Evolutionary conservation across 2,888 invertebrate genomes (phyloP).

Genomic region (Cetonia aurata): DNA sequence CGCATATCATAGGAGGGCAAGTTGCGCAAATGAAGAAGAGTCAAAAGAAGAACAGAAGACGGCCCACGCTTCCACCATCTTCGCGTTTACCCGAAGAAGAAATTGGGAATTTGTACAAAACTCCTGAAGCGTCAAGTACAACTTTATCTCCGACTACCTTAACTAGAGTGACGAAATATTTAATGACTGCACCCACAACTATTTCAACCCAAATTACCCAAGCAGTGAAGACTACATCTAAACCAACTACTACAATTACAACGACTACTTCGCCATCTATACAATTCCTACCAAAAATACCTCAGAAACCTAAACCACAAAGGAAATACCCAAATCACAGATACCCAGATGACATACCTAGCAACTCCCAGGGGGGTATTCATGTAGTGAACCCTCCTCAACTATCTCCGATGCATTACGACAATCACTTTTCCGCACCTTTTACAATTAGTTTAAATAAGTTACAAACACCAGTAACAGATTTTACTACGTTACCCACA

Average conservation of each 20-base stretch:
- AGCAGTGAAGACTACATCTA: slow-evolving; percentile 3
- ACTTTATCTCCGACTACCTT: slow-evolving; percentile 28
- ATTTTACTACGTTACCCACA: background rate
- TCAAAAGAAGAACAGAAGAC: slow-evolving; percentile 45
- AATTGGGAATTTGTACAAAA: slow-evolving; percentile 10
- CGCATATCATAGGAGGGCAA: slow-evolving; percentile 68
- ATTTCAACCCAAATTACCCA: background rate
- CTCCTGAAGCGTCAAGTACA: slow-evolving; percentile 5
- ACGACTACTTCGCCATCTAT: background rate
- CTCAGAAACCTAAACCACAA: slow-evolving; percentile 43
- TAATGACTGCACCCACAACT: slow-evolving; percentile 18
- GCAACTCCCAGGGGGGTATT: slow-evolving; percentile 43
- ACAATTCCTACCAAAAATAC: slow-evolving; percentile 34
- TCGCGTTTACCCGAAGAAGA: slow-evolving; percentile 31
- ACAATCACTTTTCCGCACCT: slow-evolving; percentile 41
- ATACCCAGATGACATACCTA: slow-evolving; percentile 56
- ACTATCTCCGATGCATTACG: slow-evolving; percentile 29
- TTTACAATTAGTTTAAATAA: slow-evolving; percentile 38
- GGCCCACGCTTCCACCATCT: slow-evolving; percentile 34
- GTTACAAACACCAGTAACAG: slow-evolving; percentile 23
- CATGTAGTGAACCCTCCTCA: slow-evolving; percentile 46
- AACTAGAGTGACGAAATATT: slow-evolving; percentile 20
- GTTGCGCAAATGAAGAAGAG: slow-evolving; percentile 44
- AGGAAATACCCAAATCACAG: slow-evolving; percentile 59
- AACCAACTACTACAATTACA: slow-evolving; percentile 12